A percentile compares a stretch with the other conserved stretches of the same genome.
These are phyloP conservation scores for Drosophila sucinea DNA, from an alignment of 1,140 invertebrate genomes.

Conservation along the genomic window DNA sequence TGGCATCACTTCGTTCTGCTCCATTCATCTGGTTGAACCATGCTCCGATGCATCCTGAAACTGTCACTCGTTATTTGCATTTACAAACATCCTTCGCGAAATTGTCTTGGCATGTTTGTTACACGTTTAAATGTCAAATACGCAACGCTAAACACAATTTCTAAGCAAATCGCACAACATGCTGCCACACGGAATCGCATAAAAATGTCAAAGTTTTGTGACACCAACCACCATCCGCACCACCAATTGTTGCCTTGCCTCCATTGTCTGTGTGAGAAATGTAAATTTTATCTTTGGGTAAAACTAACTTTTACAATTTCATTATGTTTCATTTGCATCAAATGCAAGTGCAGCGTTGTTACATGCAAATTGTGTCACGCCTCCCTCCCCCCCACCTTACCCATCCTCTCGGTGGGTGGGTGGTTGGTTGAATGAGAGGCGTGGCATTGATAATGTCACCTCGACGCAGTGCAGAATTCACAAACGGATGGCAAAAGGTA, in stretches of 20 bases:
- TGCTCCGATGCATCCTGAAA: constrained; percentile 60
- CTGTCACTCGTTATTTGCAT: constrained; percentile 64
- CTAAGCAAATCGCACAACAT: constrained; percentile 75
- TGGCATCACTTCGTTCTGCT: neutral
- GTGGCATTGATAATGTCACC: constrained; percentile 28
- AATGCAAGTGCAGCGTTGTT: constrained; percentile 48
- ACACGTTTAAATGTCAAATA: constrained; percentile 80
- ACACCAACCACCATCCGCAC: constrained; percentile 13
- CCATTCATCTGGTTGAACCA: constrained; percentile 6
- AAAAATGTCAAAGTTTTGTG: constrained; percentile 76
- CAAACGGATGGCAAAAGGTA: neutral
- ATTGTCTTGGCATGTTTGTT: constrained; percentile 65
- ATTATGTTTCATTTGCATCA: constrained; percentile 79
- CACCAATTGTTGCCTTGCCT: neutral
- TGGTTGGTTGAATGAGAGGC: too few relatives aligned
- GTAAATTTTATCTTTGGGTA: constrained; percentile 75
- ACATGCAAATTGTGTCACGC: constrained; percentile 59
- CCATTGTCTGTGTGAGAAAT: constrained; percentile 65
- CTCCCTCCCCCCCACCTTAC: neutral
- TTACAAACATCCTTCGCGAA: constrained; percentile 43
- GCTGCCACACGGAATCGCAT: constrained; percentile 55
- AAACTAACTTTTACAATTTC: constrained; percentile 78
- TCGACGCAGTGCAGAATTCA: constrained; percentile 4
- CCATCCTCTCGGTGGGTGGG: neutral
- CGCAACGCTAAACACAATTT: constrained; percentile 73